Evolutionary conservation across 2,113 vertebrate genomes (phyloP).

Genomic region (Acanthisitta chloris): DNA sequence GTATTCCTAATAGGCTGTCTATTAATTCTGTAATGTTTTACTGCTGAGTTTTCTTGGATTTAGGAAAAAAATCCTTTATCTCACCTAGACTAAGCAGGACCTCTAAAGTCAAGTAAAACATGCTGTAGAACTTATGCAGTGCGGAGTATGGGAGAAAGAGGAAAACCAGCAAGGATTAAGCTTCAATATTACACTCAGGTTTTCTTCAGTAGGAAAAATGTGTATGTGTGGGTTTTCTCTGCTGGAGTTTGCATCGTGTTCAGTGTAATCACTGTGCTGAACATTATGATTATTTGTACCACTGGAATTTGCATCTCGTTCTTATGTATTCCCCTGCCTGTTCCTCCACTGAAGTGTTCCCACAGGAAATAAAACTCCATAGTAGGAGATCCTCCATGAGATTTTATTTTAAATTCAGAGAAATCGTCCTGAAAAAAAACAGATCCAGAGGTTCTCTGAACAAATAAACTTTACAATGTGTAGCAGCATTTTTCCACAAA

Average conservation of each 20-base stretch:
- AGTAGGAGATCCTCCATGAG: not conserved
- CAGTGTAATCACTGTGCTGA: slow-evolving; percentile 44
- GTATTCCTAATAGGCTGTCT: slow-evolving; percentile 43
- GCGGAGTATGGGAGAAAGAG: not conserved
- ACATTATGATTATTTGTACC: slow-evolving; percentile 52
- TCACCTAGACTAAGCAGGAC: slow-evolving; percentile 12
- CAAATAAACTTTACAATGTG: not conserved
- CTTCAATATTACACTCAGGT: not conserved
- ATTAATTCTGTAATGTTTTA: slow-evolving; percentile 64
- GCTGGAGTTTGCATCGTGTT: slow-evolving; percentile 24
- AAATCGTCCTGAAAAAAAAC: not conserved
- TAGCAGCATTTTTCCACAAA: slow-evolving; percentile 25
- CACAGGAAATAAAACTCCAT: slow-evolving; percentile 2
- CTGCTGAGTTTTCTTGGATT: slow-evolving; percentile 39
- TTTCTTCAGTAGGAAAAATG: slow-evolving; percentile 10
- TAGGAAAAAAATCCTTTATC: not conserved
- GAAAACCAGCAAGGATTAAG: not conserved
- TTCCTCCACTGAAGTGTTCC: slow-evolving; percentile 17
- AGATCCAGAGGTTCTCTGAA: not conserved
- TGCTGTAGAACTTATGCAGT: slow-evolving; percentile 10
- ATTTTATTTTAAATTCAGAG: not conserved
- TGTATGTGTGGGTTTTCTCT: slow-evolving; percentile 34
- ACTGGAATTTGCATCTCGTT: slow-evolving; percentile 37
- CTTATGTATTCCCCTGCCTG: slow-evolving; percentile 7
- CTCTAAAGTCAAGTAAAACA: not conserved